Conservation (phyloP, 2,113 vertebrate species). For the Tinamus guttatus region DNA sequence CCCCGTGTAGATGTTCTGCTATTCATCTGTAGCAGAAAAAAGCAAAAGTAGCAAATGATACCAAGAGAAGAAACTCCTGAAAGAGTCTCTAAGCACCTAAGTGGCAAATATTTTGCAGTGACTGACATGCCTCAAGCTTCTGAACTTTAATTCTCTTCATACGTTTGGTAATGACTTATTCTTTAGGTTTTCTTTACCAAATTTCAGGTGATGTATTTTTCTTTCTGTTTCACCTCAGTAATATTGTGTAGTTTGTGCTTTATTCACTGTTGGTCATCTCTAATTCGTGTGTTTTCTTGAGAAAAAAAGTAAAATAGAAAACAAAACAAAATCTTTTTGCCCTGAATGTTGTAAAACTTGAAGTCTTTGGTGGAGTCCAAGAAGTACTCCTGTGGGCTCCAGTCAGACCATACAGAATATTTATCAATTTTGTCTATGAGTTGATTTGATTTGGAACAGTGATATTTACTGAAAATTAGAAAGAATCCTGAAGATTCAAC, state of each 20-base stretch:
- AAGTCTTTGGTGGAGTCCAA: too few relatives aligned
- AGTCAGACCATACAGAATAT: not conserved
- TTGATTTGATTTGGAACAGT: not conserved
- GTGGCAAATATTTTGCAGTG: not conserved
- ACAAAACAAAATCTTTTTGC: not conserved
- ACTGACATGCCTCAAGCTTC: not conserved
- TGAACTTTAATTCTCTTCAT: not conserved
- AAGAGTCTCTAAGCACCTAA: not conserved
- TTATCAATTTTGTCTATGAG: not conserved
- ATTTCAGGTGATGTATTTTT: not conserved
- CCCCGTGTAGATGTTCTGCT: not conserved
- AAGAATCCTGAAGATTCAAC: not conserved
- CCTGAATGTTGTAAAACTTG: not conserved
- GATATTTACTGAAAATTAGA: not conserved
- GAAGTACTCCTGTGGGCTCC: not conserved
- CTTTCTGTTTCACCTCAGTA: rapidly evolving
- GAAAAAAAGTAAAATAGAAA: not conserved
- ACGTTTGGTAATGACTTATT: not conserved
- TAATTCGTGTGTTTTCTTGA: not conserved
- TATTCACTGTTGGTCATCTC: not conserved
- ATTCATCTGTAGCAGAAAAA: not conserved
- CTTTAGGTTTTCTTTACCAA: not conserved
- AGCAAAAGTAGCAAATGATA: not conserved
- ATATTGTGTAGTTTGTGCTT: not conserved
- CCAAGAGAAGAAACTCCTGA: not conserved